Conservation (phyloP, 1,140 invertebrate species). For the Doryteuthis pealeii region DNA sequence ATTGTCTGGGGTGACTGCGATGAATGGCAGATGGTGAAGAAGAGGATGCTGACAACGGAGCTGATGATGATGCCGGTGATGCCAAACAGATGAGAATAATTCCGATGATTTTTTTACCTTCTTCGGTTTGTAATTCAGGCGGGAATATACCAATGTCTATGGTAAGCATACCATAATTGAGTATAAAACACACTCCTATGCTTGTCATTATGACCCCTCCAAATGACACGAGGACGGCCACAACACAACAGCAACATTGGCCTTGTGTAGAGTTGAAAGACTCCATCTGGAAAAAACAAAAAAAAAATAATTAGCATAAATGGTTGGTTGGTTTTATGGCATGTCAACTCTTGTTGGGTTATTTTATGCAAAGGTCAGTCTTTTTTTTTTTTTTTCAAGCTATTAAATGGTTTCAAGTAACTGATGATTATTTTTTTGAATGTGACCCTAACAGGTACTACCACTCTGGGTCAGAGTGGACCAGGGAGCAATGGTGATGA, state of each 20-base stretch:
- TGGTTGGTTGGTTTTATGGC: too few species aligned
- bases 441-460: too few species aligned
- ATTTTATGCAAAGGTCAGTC: background rate
- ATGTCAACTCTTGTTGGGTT: background rate
- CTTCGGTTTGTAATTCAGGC: slow-evolving; percentile 25
- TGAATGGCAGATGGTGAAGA: slow-evolving; percentile 9
- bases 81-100: slow-evolving; percentile 25
- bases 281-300: slow-evolving; percentile 26
- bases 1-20: background rate
- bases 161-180: slow-evolving; percentile 26
- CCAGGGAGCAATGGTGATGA: too few species aligned
- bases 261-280: slow-evolving; percentile 19
- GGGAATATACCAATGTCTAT: slow-evolving; percentile 23
- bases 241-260: slow-evolving; percentile 28
- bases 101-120: slow-evolving; percentile 24
- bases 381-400: too few species aligned
- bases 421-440: too few species aligned
- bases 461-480: too few species aligned
- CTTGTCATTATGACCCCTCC: slow-evolving; percentile 25
- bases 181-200: slow-evolving; percentile 26
- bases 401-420: too few species aligned
- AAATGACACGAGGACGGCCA: slow-evolving; percentile 24
- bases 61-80: slow-evolving; percentile 20
- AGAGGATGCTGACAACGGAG: slow-evolving; percentile 21
- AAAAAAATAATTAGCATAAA: slow-evolving; percentile 3